Base-by-base conservation (phyloP, 1,140 invertebrate species). In the Helicoverpa zea region DNA sequence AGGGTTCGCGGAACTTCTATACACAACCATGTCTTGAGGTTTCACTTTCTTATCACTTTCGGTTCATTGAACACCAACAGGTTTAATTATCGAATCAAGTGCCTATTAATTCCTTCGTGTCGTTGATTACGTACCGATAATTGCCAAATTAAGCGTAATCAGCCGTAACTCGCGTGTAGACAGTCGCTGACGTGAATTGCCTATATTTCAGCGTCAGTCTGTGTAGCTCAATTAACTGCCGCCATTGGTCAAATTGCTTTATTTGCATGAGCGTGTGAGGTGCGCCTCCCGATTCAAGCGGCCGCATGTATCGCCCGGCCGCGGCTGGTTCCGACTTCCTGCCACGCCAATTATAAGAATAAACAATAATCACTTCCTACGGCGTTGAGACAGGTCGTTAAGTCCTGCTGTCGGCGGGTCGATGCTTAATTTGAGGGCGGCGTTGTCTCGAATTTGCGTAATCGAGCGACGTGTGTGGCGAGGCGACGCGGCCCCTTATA, bases 361-460 rank as follows among this genome's bases (percentile, higher is more conserved):
- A 93, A 93, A 93, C 91, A 93, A 91, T 93, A 93, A 91, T 92
- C 90, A 90, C 93, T 94, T 94, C 93, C 93, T 94, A 85, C 86
- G 86, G 83, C 81, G 80, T 4, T 49, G 63, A 89, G 87, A 88
- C 83, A 86, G 83, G 84, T 91, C 89, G 88, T 90, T 89, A 89
- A 81, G 49, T 77, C 59, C 47, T 59, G 82, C 47, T 74, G 74
- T 77, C 74, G 59, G 58, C 23, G 49, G 16, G 79, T 74, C 75
- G 9, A 64, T 13, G 30, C 54, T 87, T 92, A 91, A 93, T 92
- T 90, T 91, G 83, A 91, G 86, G 86, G 85, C 87, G 87, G 83
- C 82, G 82, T 68, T 77, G 74, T 84, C 75, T 81, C 74, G 79
- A 80, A 82, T 87, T 88, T 86, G 87, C 83, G 87, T 88, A 89